Conservation (phyloP, 2,113 vertebrate genomes). For the Larimichthys polyactis region DNA sequence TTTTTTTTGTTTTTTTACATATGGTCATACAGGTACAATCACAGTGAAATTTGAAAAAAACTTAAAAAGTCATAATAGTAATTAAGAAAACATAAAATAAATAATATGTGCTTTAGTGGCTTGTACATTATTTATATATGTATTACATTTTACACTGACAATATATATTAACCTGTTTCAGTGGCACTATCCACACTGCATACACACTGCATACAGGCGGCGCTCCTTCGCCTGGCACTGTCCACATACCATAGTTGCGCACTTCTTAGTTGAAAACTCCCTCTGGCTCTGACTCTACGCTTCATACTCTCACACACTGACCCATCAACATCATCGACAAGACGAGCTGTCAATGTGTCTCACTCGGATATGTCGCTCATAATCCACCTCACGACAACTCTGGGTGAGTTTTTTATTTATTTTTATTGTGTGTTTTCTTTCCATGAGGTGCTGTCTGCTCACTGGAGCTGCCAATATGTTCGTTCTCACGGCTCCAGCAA, state of each 20-base stretch:
- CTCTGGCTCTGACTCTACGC: slow-evolving; percentile 17
- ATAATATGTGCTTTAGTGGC: no score
- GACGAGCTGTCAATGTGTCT: slow-evolving; percentile 20
- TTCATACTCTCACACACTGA: slow-evolving; percentile 4
- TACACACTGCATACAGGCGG: neutral
- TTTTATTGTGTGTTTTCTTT: neutral
- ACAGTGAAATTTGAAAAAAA: no score
- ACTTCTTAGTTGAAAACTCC: slow-evolving; percentile 40
- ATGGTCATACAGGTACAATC: no score
- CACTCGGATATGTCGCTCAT: slow-evolving; percentile 69
- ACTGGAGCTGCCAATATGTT: neutral
- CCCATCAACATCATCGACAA: neutral
- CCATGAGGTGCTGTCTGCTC: no score
- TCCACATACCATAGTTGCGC: neutral
- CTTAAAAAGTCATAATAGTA: no score
- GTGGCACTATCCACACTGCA: slow-evolving; percentile 17
- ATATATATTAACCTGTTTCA: no score
- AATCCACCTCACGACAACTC: slow-evolving; percentile 54
- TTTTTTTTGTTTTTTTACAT: no score
- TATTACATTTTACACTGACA: no score
- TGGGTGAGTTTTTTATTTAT: slow-evolving; percentile 74
- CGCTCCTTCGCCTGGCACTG: neutral
- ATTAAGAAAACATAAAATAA: no score
- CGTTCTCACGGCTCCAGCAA: slow-evolving; percentile 1
- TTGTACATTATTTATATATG: neutral